Evolutionary conservation across 2,888 invertebrate genomes (phyloP).

Genomic region (Eupithecia exiguata): DNA sequence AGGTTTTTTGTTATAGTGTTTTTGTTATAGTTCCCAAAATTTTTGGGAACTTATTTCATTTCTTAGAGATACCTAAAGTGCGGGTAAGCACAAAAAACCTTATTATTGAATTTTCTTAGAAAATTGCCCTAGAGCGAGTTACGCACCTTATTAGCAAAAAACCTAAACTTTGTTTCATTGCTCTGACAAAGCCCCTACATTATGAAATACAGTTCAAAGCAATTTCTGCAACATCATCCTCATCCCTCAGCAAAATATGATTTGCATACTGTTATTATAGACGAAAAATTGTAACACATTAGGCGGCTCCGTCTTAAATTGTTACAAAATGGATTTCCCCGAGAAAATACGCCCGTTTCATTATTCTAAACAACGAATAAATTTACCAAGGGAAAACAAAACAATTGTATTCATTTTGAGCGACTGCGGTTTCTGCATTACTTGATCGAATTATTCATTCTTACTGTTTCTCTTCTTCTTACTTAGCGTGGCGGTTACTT

Average conservation of each 20-base stretch:
- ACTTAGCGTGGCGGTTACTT: slow-evolving; percentile 42
- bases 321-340: slow-evolving; percentile 78
- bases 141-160: no score
- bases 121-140: no score
- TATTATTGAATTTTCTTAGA: no score
- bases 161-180: slow-evolving; percentile 26
- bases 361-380: slow-evolving; percentile 82
- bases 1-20: no score
- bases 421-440: slow-evolving; percentile 76
- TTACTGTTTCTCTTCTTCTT: slow-evolving; percentile 56
- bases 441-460: slow-evolving; percentile 78
- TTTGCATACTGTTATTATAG: slow-evolving; percentile 71
- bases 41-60: no score
- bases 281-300: slow-evolving; percentile 79
- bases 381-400: slow-evolving; percentile 79
- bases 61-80: no score
- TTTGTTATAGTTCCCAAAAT: no score
- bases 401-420: slow-evolving; percentile 81
- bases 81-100: no score
- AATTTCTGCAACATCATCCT: slow-evolving; percentile 37
- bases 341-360: slow-evolving; percentile 78
- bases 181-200: slow-evolving; percentile 35
- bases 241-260: slow-evolving; percentile 50
- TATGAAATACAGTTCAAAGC: slow-evolving; percentile 35
- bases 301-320: slow-evolving; percentile 75